Conservation (phyloP, 2,888 invertebrate species). For the Cheiracanthium punctorium region DNA sequence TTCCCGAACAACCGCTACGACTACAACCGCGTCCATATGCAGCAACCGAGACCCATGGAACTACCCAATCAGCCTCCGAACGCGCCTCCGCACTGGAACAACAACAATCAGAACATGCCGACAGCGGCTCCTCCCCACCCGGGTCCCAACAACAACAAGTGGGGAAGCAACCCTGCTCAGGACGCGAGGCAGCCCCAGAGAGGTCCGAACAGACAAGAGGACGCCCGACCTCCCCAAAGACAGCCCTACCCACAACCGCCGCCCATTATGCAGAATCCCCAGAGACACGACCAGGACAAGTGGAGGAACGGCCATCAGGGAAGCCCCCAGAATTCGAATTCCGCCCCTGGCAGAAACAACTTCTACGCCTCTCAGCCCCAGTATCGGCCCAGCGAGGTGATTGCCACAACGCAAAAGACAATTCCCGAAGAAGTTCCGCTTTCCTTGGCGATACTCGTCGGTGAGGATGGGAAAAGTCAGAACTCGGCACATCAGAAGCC, state of each 20-base stretch:
- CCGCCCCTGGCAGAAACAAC: constrained; percentile 51
- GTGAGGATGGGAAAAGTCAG: constrained; percentile 68
- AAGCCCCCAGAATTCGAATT: constrained; percentile 31
- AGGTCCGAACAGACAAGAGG: constrained; percentile 26
- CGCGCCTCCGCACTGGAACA: constrained; percentile 24
- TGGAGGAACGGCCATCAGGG: constrained; percentile 41
- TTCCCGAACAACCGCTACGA: constrained; percentile 38
- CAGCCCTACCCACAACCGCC: constrained; percentile 43
- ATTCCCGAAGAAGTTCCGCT: constrained; percentile 73
- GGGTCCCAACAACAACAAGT: constrained; percentile 18
- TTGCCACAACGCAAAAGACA: constrained; percentile 62
- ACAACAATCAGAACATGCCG: constrained; percentile 24
- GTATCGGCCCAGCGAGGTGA: constrained; percentile 52
- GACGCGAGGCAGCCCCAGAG: constrained; percentile 25
- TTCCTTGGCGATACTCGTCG: constrained; percentile 73
- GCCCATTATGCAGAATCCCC: constrained; percentile 16
- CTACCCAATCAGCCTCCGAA: constrained; percentile 25
- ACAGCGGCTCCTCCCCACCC: constrained; percentile 23
- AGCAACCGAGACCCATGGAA: constrained; percentile 33
- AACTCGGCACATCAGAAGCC: constrained; percentile 48
- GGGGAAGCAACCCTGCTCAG: constrained; percentile 24
- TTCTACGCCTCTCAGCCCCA: constrained; percentile 59
- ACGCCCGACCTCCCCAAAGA: constrained; percentile 3
- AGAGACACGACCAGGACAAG: constrained; percentile 18
- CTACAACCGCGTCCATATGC: constrained; percentile 37